Base-by-base conservation (phyloP, 2,888 invertebrate genomes). In the Hypolimnas misippus region DNA sequence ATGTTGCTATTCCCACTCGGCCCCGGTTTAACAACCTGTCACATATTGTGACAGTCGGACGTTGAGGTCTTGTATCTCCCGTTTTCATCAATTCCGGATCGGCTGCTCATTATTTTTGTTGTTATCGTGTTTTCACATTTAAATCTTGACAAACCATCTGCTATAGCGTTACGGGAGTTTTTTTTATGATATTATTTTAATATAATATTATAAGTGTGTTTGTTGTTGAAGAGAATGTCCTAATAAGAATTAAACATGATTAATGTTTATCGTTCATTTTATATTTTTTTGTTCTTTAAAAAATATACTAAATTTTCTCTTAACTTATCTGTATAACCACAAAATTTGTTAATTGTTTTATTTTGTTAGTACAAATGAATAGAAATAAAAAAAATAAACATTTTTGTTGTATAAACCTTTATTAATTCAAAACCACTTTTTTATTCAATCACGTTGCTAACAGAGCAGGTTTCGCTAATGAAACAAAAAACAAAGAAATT, bases 21-120 rank as follows among this genome's bases (percentile, higher is more conserved):
- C 62, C 63, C 67, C 65, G 69, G 70, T 69, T 73, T 83, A 83
- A 83, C 83, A 78, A 81, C 76, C 76, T 81, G 82, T 81, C 83
- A 79, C 70, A 66, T 66, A 61, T 66, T 67, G 66, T 76, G 78
- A 72, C 79, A 74, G 63, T 14, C 21, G 66, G 73, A 75, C 74
- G 73, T 73, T 73, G 76, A 78, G 74, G 71, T 66, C 54, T 29
- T 68, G 57, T 70, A 70, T 67, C 71, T 73, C 67, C 62, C 68
- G 70, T 71, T 72, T 76, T 77, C 75, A 80, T 80, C 77, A 78
- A 67, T 73, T 74, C 73, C 70, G 72, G 65, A 78, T 50, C 49
- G 58, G 42, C 16, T 44, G 56, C 53, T 63, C 67, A 63, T 66
- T 70, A 70, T 69, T 69, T 67, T 65, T 63, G 59, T 57, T 60